phyloP scores from a whole-genome alignment of 2,797 vertebrate species.

The Sternotherus odoratus region DNA sequence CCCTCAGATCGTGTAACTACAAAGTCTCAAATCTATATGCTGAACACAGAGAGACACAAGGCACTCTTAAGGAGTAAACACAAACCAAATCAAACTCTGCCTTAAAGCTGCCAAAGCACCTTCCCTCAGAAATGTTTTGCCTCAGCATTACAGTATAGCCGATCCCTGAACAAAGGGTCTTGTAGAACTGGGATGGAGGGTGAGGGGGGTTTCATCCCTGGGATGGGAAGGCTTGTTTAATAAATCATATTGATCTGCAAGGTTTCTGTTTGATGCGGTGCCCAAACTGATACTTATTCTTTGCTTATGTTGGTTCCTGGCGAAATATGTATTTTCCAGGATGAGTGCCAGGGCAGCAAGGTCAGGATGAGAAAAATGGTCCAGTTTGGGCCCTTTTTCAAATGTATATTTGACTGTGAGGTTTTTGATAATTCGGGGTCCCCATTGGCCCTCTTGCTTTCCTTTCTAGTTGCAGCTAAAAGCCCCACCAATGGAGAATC shows the following conservation, averaged over 20 bases:
- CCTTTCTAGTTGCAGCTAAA: background rate
- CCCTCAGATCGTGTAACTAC: background rate
- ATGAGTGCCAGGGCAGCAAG: rapidly evolving
- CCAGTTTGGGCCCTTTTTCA: background rate
- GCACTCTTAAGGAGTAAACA: background rate
- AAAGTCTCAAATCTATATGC: background rate
- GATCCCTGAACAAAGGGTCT: background rate
- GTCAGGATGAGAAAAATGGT: background rate
- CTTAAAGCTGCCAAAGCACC: background rate
- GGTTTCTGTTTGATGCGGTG: background rate
- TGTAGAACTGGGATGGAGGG: background rate
- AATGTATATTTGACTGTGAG: background rate
- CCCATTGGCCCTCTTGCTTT: background rate
- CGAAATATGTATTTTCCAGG: background rate
- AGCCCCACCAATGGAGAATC: background rate
- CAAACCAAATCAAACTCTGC: background rate
- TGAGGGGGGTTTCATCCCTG: rapidly evolving
- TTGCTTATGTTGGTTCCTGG: background rate
- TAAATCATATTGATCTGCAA: background rate
- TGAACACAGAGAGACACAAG: background rate
- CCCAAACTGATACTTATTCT: background rate
- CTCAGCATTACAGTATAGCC: background rate
- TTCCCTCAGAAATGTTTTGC: background rate
- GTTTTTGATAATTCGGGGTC: background rate
- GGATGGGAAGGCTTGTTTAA: background rate